Base-by-base conservation (phyloP, 2,113 vertebrate genomes). In the Plectropomus leopardus region DNA sequence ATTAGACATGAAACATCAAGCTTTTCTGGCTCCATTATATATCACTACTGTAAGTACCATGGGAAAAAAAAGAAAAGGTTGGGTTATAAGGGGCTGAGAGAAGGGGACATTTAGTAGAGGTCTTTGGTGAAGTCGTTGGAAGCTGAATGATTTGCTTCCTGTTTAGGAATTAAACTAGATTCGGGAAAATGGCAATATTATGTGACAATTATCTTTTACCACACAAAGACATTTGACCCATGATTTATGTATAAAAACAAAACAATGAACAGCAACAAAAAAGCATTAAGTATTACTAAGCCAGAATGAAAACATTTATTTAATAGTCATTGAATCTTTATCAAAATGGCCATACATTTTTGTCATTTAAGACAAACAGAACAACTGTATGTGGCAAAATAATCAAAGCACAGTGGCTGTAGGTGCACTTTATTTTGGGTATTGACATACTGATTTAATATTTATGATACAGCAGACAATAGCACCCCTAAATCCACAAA, bases 1-100 rank as follows among this genome's bases (percentile, higher is more conserved):
- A 59, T 80, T 71, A 67, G 60, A 79, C 36, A 65, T 78, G 32
- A 80, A 74, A 19, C 45, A 32, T 69, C 28, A 47, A 54, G 63
- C 28, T 21, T 70, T 44, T n/a, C 45, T 61, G 16, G 40, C 4
- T 23, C 45, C 28, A n/a, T 23, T n/a, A 21, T 11, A 55, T n/a
- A 60, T 59, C 23, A 59, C 2, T 40, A 40, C 36, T 10, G 36
- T 32, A 30, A 50, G 59, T 47, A 50, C 0, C 28, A 63, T 26
- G 54, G 50, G 5, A 4, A 24, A 1, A 40, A 36, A 34, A 1
- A 58, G 16, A 36, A 23, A 28, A 24, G 13, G 3, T 21, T 42
- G 15, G 10, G 10, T 14, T 5, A 55, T 2, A 28, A 28, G 4
- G 7, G 32, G 26, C 15, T 40, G 36, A 40, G 36, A 40, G 9